Conservation (phyloP, 2,888 invertebrate genomes). For the Meghimatium bilineatum region DNA sequence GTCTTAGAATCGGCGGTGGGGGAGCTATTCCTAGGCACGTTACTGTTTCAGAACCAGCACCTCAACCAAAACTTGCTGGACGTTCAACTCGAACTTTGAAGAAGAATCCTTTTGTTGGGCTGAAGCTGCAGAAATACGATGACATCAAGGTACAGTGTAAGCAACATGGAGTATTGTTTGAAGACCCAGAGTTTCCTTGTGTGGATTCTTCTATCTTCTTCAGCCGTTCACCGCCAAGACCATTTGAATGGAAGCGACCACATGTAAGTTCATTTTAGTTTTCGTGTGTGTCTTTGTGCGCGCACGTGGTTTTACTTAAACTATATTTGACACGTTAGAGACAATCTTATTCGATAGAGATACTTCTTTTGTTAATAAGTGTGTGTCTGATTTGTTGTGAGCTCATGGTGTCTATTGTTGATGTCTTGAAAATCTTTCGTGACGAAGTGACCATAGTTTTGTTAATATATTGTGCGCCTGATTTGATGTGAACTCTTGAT, state of each 20-base stretch:
- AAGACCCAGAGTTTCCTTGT: conserved; percentile 48
- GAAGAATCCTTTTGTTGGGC: conserved; percentile 43
- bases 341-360: no score
- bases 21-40: not conserved
- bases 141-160: conserved; percentile 35
- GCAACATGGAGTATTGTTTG: conserved; percentile 38
- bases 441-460: no score
- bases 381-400: no score
- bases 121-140: conserved; percentile 35
- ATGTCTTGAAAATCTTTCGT: no score
- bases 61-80: conserved; percentile 40
- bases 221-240: conserved; percentile 36
- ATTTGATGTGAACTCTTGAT: no score
- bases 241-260: conserved; percentile 47
- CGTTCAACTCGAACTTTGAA: conserved; percentile 31
- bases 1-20: conserved; percentile 13
- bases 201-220: conserved; percentile 48
- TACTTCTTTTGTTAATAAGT: no score
- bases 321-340: no score
- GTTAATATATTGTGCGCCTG: no score
- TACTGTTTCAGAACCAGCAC: conserved; percentile 14
- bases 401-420: no score
- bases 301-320: no score
- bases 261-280: conserved; percentile 35
- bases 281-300: no score